Conservation (phyloP, 2,797 vertebrate species). For the Macroramphosus scolopax region DNA sequence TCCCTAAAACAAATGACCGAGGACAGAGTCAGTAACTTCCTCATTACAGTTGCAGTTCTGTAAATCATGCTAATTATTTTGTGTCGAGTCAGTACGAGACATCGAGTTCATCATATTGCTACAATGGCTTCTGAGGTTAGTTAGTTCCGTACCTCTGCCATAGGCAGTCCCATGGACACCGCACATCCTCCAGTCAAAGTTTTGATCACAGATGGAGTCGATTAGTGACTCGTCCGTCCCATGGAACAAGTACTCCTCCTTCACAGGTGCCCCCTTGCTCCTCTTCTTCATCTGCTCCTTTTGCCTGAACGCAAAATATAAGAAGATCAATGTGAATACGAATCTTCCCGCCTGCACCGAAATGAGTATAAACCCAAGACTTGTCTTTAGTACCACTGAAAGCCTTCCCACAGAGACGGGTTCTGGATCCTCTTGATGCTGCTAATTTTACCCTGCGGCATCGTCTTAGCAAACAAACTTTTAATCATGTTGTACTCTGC, state of each 20-base stretch:
- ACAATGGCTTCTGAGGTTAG: no score
- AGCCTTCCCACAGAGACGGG: conserved; percentile 82
- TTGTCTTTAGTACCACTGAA: conserved; percentile 90
- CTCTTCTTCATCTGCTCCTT: conserved; percentile 77
- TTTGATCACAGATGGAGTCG: conserved; percentile 81
- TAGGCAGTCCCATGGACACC: conserved; percentile 74
- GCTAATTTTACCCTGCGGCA: conserved; percentile 69
- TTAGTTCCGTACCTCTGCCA: conserved; percentile 74
- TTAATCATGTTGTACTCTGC: conserved; percentile 78
- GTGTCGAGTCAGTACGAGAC: no score
- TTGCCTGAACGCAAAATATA: conserved; percentile 68
- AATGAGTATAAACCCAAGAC: no score
- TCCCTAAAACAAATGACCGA: conserved; percentile 81
- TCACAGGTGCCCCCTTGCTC: conserved; percentile 56
- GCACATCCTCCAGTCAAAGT: conserved; percentile 85
- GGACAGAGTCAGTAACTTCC: no score
- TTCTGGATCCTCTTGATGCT: conserved; percentile 86
- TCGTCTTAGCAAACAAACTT: conserved; percentile 79
- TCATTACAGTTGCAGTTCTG: no score
- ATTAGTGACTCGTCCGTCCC: conserved; percentile 70
- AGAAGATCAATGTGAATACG: background rate
- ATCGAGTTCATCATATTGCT: no score
- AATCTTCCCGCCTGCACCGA: no score
- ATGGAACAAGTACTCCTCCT: conserved; percentile 78
- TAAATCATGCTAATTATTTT: no score